phyloP scores from a whole-genome alignment of 2,888 invertebrate species.

The Lithophane semibrunnea region DNA sequence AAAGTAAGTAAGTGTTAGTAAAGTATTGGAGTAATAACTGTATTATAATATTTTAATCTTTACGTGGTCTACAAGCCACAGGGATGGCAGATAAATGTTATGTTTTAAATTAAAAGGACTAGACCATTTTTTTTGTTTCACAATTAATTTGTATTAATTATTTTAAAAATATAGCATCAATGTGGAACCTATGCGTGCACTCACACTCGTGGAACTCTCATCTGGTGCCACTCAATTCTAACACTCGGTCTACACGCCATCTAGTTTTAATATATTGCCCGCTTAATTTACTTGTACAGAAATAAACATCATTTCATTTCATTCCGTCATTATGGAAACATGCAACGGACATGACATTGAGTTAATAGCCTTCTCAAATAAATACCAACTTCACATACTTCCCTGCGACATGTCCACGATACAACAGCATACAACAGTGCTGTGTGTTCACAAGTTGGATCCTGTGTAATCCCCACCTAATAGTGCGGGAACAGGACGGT shows the following conservation, averaged over 20 bases:
- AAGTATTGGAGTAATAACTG: background rate
- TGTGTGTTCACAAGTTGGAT: conserved; percentile 43
- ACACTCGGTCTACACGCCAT: no score
- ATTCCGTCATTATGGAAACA: background rate
- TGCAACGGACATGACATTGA: background rate
- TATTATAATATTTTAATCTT: background rate
- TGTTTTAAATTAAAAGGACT: no score
- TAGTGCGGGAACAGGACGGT: conserved; percentile 28
- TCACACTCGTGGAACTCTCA: background rate
- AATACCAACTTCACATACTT: background rate
- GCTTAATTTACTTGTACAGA: no score
- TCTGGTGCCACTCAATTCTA: background rate
- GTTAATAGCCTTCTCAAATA: background rate
- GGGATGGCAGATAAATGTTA: background rate
- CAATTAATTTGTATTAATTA: background rate
- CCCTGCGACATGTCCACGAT: conserved; percentile 10
- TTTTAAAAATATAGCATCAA: background rate
- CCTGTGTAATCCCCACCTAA: conserved; percentile 48
- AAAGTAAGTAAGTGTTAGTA: no score
- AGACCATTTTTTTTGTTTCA: background rate
- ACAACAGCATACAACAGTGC: conserved; percentile 26
- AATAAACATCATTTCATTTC: background rate
- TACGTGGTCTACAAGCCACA: no score
- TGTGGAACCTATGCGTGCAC: background rate
- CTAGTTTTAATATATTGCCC: no score